Conservation (phyloP, 2,113 vertebrate genomes). For the Festucalex cinctus region DNA sequence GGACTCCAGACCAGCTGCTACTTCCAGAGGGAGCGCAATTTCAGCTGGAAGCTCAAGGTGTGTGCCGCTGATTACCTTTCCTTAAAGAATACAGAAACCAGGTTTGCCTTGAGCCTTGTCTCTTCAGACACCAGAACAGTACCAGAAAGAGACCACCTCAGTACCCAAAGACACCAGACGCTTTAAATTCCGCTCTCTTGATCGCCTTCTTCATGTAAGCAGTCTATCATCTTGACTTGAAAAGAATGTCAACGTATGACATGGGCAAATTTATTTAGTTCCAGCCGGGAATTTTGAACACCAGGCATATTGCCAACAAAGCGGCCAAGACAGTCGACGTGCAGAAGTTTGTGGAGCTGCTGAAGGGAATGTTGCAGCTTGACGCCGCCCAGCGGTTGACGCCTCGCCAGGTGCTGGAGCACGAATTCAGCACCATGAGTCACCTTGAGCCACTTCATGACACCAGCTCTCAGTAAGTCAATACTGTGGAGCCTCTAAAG, state of each 20-base stretch:
- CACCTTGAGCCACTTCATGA: constrained; percentile 1
- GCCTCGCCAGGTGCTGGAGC: constrained; percentile 6
- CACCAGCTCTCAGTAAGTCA: constrained; percentile 10
- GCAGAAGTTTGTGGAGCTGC: constrained; percentile 8
- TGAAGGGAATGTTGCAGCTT: constrained; percentile 2
- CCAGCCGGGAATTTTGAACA: constrained; percentile 6
- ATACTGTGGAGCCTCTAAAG: not conserved
- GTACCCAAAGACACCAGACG: constrained; percentile 8
- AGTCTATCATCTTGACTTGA: not conserved
- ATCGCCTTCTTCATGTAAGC: constrained; percentile 12
- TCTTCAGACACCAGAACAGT: constrained; percentile 3
- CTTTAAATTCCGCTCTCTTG: constrained; percentile 8
- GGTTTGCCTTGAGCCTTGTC: not conserved
- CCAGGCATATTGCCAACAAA: constrained; percentile 6
- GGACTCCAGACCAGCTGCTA: constrained; percentile 5
- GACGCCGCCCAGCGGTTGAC: constrained; percentile 1
- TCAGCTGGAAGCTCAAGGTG: constrained; percentile 5
- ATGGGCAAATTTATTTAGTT: not conserved
- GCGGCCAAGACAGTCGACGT: constrained; percentile 3
- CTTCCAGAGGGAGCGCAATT: constrained; percentile 7
- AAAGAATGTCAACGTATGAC: not conserved
- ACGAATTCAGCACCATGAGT: constrained; percentile 7
- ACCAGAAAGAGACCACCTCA: constrained; percentile 3
- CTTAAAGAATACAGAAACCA: not conserved
- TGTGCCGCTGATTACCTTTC: not conserved